Evolutionary conservation across 2,888 invertebrate genomes (phyloP), one percentile per base, ranked within the genome.

Genomic region (Cantharis rufa): DNA sequence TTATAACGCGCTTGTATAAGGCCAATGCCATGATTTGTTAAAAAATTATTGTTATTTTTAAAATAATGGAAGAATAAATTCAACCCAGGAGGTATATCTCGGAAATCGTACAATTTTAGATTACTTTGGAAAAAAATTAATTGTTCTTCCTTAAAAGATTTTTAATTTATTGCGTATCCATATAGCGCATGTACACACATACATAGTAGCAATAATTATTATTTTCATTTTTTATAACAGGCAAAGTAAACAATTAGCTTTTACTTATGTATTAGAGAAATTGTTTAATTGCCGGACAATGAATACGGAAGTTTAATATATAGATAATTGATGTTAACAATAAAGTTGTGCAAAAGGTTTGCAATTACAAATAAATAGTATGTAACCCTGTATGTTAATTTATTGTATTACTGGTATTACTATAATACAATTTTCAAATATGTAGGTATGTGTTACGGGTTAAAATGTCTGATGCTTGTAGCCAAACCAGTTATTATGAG

Each of bases 401-500:
- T n/a, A n/a, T 71, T 15, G 27, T 24, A 71, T 24, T 48, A 24
- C 15, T 63, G 27, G 27, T 27, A 71, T 27, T 48, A 62, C 24
- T 28, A 75, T 66, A 48, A 48, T 48, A 64, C 69, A 27, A 72
- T 75, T 75, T 75, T 75, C 71, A 63, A 71, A 32, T 66, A 71
- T 75, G 72, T 75, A 72, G 71, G 75, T 75, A 75, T 72, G 75
- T 75, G 75, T 75, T 75, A 75, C 75, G 71, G 62, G 71, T 68
- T 71, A 68, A 75, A 70, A 70, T 61, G 71, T 75, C 69, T 61
- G n/a, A n/a, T n/a, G 24, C 74, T 70, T 62, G 70, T 62, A 27
- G 13, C 68, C 70, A 75, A 75, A 75, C 75, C 75, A 75, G 75
- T 75, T 75, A 66, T 27, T n/a, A 32, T 71, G 24, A 66, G 24